Evolutionary conservation across 1,140 invertebrate species (phyloP).

Genomic region (Lutraria rhynchaena): DNA sequence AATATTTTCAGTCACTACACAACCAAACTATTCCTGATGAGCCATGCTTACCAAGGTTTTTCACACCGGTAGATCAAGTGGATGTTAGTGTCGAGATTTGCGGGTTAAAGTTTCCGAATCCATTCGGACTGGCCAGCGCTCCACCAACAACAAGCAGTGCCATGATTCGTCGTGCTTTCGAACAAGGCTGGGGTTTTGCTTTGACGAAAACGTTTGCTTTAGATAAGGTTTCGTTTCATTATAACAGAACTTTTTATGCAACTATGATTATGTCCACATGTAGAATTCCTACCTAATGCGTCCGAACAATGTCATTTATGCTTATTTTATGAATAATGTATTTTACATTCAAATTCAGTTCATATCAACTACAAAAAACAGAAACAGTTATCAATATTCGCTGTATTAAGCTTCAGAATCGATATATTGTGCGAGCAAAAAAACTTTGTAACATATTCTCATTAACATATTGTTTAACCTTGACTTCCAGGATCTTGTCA

Average conservation of each 20-base stretch:
- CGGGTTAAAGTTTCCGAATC: slow-evolving; percentile 96
- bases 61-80: slow-evolving; percentile 95
- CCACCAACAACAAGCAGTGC: slow-evolving; percentile 96
- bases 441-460: no score
- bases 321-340: neutral
- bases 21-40: slow-evolving; percentile 85
- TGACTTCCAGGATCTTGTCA: slow-evolving; percentile 92
- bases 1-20: slow-evolving; percentile 84
- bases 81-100: slow-evolving; percentile 96
- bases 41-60: slow-evolving; percentile 94
- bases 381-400: no score
- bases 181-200: slow-evolving; percentile 98
- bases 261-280: no score
- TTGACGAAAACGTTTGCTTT: slow-evolving; percentile 98
- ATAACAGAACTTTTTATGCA: no score
- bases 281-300: no score
- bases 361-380: no score
- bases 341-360: no score
- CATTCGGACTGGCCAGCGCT: slow-evolving; percentile 98
- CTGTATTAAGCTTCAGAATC: no score
- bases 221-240: slow-evolving; percentile 96
- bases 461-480: no score
- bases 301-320: neutral
- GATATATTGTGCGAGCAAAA: no score
- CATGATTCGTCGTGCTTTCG: slow-evolving; percentile 97